Percentiles rank a stretch among this genome's conserved stretches.
These are phyloP conservation scores for Apodemia arnacis DNA, from an alignment of 2,888 invertebrate genomes.

Conservation along the genomic window DNA sequence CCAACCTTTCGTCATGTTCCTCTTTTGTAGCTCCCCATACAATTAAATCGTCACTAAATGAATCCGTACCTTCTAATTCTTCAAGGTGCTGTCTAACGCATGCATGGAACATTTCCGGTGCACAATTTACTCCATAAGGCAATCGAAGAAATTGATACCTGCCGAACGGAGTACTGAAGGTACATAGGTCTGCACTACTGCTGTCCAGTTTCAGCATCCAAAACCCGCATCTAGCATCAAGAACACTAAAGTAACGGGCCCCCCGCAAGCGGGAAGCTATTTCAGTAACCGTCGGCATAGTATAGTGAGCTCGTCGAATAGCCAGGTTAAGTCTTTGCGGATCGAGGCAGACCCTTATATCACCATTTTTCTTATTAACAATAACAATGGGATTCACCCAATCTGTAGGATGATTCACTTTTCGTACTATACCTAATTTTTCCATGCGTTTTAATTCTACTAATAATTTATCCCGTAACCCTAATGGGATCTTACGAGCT, in stretches of 20 bases:
- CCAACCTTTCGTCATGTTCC: slow-evolving; percentile 56
- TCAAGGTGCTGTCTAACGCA: slow-evolving; percentile 57
- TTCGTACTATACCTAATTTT: slow-evolving; percentile 40
- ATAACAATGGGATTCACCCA: slow-evolving; percentile 27
- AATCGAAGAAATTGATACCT: slow-evolving; percentile 62
- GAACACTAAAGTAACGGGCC: neutral
- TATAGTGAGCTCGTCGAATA: neutral
- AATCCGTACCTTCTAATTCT: slow-evolving; percentile 48
- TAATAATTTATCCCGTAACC: slow-evolving; percentile 35
- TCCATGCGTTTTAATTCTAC: slow-evolving; percentile 44
- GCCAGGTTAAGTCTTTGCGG: slow-evolving; percentile 1
- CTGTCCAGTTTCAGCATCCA: slow-evolving; percentile 70
- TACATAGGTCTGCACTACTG: slow-evolving; percentile 75
- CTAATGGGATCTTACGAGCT: slow-evolving; percentile 40
- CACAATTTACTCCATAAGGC: slow-evolving; percentile 77
- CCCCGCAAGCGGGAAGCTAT: neutral
- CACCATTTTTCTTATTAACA: slow-evolving; percentile 42
- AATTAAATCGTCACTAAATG: slow-evolving; percentile 57
- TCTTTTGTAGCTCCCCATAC: slow-evolving; percentile 46
- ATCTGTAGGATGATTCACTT: slow-evolving; percentile 34
- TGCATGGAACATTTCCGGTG: slow-evolving; percentile 77
- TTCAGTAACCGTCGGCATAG: neutral
- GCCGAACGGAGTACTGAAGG: slow-evolving; percentile 40
- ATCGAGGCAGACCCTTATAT: neutral
- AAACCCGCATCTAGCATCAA: slow-evolving; percentile 74